Percentiles rank a stretch among this genome's conserved stretches.
Conservation (phyloP, 2,797 vertebrate species). For the Darevskia nairensis region DNA sequence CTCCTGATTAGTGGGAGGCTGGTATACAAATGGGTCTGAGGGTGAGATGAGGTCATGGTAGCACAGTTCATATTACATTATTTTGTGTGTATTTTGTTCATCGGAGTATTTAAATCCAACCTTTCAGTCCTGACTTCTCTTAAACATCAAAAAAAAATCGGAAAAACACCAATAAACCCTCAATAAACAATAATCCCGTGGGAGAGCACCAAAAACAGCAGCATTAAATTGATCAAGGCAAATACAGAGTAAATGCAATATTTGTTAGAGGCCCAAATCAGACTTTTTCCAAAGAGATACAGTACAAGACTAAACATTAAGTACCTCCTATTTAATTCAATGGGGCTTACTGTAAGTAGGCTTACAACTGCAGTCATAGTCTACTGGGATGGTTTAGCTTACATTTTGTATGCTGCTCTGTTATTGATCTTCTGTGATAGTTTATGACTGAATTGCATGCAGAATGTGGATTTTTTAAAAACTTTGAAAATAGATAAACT, state of each 20-base stretch:
- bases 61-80: not conserved
- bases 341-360: no score
- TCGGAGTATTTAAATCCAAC: not conserved
- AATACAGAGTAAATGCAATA: not conserved
- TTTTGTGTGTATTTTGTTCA: slow-evolving; percentile 1
- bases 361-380: no score
- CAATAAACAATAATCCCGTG: not conserved
- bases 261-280: not conserved
- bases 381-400: no score
- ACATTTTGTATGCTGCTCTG: not conserved
- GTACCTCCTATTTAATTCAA: no score
- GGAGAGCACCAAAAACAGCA: not conserved
- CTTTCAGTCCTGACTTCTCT: not conserved
- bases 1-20: no score
- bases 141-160: not conserved
- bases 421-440: slow-evolving; percentile 6
- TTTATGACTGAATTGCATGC: not conserved
- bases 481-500: not conserved
- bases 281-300: not conserved
- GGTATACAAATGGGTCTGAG: no score
- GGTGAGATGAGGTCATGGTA: no score
- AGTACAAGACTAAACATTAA: no score
- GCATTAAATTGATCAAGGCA: not conserved
- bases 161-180: not conserved
- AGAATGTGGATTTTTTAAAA: not conserved